phyloP scores from a whole-genome alignment of 1,140 invertebrate species.

The Trissolcus basalis region DNA sequence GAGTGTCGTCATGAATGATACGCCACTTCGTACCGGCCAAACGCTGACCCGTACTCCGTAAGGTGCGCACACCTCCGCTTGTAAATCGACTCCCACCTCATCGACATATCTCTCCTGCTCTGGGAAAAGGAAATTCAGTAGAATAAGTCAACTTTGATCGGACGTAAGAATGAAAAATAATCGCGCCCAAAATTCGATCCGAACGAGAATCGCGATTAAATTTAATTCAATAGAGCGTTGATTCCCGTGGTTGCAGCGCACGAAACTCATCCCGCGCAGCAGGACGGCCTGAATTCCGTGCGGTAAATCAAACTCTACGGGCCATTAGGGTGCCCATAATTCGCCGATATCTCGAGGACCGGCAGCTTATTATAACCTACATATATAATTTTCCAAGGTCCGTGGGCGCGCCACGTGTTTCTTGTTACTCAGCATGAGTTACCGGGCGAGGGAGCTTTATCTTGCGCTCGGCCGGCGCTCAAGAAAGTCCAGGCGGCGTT shows the following conservation, averaged over 20 bases:
- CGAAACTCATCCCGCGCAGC: too few species aligned
- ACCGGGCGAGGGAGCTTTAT: slow-evolving; percentile 38
- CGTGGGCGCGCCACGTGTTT: slow-evolving; percentile 50
- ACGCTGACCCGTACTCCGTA: slow-evolving; percentile 13
- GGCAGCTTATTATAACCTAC: slow-evolving; percentile 75
- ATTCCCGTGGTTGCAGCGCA: too few species aligned
- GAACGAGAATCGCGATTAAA: too few species aligned
- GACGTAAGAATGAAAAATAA: too few species aligned
- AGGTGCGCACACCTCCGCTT: too few species aligned
- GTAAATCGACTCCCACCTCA: slow-evolving; percentile 24
- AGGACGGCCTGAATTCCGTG: slow-evolving; percentile 59
- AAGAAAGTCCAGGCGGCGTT: slow-evolving; percentile 27
- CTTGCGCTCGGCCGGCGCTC: slow-evolving; percentile 21
- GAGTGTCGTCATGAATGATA: slow-evolving; percentile 60
- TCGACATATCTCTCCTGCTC: slow-evolving; percentile 45
- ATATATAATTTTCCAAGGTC: slow-evolving; percentile 74
- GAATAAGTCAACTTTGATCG: too few species aligned
- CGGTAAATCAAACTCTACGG: slow-evolving; percentile 74
- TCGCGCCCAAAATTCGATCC: too few species aligned
- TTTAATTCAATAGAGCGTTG: too few species aligned
- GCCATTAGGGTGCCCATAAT: slow-evolving; percentile 74
- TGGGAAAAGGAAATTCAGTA: too few species aligned
- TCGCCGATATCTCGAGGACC: slow-evolving; percentile 76
- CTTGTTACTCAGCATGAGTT: slow-evolving; percentile 36
- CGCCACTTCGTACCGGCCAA: slow-evolving; percentile 50